Evolutionary conservation across 2,888 invertebrate genomes (phyloP).

Genomic region (Cosmia pyralina): DNA sequence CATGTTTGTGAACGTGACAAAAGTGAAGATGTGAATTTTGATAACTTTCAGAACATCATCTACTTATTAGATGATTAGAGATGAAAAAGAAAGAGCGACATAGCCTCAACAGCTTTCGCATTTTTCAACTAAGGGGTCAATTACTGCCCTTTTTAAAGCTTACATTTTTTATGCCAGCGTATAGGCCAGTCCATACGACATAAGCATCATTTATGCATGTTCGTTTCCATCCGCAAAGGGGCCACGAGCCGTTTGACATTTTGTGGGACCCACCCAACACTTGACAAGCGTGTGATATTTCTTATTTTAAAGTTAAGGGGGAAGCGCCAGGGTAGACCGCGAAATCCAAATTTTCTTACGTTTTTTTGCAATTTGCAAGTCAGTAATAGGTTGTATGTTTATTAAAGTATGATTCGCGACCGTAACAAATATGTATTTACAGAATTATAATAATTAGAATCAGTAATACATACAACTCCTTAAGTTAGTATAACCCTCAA

Average conservation of each 20-base stretch:
- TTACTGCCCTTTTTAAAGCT: not conserved
- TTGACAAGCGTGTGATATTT: slow-evolving; percentile 10
- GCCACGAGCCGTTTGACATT: slow-evolving; percentile 5
- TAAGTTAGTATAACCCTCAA: too few relatives aligned
- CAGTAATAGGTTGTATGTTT: too few relatives aligned
- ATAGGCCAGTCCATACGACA: not conserved
- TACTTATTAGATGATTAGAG: slow-evolving; percentile 2
- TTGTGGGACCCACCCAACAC: slow-evolving; percentile 2
- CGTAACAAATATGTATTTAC: too few relatives aligned
- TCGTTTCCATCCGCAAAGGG: not conserved
- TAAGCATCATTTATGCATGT: slow-evolving; percentile 23
- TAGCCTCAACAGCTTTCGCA: not conserved
- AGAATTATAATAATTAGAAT: too few relatives aligned
- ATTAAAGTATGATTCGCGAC: too few relatives aligned
- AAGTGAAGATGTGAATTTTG: not conserved
- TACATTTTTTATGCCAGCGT: slow-evolving; percentile 2
- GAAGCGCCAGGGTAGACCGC: too few relatives aligned
- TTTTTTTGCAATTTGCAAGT: too few relatives aligned
- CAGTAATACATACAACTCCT: too few relatives aligned
- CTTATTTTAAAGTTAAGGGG: slow-evolving; percentile 7
- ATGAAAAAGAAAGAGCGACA: not conserved
- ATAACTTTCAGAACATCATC: not conserved
- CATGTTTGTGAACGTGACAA: not conserved
- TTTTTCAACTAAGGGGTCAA: not conserved
- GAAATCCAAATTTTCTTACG: too few relatives aligned